phyloP scores from a whole-genome alignment of 2,888 invertebrate genomes.

The Carpatolechia fugitivella region DNA sequence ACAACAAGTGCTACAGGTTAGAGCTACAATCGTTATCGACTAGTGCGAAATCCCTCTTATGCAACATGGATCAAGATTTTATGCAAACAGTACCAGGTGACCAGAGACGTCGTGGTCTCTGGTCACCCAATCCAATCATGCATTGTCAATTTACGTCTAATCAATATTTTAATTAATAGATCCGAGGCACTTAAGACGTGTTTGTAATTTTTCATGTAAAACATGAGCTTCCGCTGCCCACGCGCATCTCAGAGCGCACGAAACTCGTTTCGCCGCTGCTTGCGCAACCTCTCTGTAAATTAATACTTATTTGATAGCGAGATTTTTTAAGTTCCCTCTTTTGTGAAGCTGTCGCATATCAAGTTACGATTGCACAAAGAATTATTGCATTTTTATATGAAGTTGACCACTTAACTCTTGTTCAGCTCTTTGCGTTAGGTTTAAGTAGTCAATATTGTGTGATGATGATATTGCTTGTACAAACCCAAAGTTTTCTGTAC shows the following conservation, averaged over 20 bases:
- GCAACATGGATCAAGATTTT: no score
- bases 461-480: no score
- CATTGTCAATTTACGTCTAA: neutral
- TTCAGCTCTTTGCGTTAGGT: no score
- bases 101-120: neutral
- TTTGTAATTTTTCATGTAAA: conserved; percentile 43
- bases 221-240: conserved; percentile 33
- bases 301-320: conserved; percentile 20
- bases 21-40: no score
- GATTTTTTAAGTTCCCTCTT: neutral
- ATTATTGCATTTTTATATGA: no score
- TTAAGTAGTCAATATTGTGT: no score
- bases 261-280: neutral
- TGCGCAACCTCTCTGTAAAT: conserved; percentile 16
- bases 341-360: neutral
- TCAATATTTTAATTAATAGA: neutral
- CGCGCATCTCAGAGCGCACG: conserved; percentile 23
- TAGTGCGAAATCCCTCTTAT: no score
- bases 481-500: no score
- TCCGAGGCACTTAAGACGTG: conserved; percentile 10
- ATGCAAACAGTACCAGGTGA: neutral
- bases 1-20: no score
- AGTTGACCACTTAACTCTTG: no score
- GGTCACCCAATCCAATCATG: neutral
- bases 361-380: conserved; percentile 4